Conservation (phyloP, 1,140 invertebrate species). For the Drosophila pectinifera region DNA sequence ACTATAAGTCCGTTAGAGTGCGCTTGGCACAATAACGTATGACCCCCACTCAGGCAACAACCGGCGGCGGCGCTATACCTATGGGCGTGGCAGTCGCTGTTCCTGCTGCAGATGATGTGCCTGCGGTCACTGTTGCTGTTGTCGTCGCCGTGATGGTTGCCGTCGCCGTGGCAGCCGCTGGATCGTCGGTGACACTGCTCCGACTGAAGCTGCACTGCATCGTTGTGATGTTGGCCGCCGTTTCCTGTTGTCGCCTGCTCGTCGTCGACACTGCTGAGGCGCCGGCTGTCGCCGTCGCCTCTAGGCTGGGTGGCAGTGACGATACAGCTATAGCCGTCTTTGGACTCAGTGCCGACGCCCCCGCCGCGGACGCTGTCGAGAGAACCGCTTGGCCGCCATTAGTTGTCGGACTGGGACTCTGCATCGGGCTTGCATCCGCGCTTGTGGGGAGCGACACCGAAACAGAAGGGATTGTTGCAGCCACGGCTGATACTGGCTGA, state of each 20-base stretch:
- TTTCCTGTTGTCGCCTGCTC: constrained; percentile 9
- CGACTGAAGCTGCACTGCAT: constrained; percentile 56
- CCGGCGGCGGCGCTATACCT: constrained; percentile 76
- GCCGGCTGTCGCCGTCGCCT: not conserved
- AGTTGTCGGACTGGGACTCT: constrained; percentile 17
- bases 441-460: constrained; percentile 2
- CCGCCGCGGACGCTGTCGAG: not conserved
- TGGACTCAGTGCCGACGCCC: constrained; percentile 25
- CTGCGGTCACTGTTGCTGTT: constrained; percentile 6
- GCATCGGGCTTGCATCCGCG: constrained; percentile 14
- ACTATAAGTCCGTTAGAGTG: constrained; percentile 79
- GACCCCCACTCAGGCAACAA: constrained; percentile 85
- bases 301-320: not conserved
- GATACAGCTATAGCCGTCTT: constrained; percentile 1
- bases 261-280: not conserved
- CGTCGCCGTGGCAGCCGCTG: not conserved
- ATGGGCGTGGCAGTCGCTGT: constrained; percentile 39
- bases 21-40: constrained; percentile 84
- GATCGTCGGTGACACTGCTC: constrained; percentile 8
- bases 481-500: constrained; percentile 9
- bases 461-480: constrained; percentile 11
- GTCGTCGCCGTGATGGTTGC: constrained; percentile 16
- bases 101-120: constrained; percentile 12
- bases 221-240: constrained; percentile 36
- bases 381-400: constrained; percentile 13